Evolutionary conservation across 2,888 invertebrate genomes (phyloP).

Genomic region (Torymus auratus): DNA sequence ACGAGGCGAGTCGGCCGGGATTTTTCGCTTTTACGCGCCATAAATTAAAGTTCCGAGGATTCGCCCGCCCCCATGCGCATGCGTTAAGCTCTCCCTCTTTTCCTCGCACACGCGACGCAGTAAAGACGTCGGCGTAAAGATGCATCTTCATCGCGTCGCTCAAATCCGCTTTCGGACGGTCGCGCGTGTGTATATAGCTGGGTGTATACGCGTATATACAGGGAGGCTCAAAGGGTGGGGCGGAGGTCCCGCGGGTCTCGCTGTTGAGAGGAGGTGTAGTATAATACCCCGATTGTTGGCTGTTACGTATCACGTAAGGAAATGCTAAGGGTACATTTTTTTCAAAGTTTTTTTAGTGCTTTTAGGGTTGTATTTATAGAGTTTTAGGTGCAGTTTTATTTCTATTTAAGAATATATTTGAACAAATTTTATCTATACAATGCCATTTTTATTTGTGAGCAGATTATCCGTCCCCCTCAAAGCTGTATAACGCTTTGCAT

Average conservation of each 20-base stretch:
- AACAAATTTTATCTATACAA: no score
- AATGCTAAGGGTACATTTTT: no score
- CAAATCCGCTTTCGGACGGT: conserved; percentile 38
- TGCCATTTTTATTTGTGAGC: no score
- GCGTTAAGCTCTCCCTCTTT: no score
- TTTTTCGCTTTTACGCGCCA: conserved; percentile 43
- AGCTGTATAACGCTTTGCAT: no score
- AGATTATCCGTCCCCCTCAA: no score
- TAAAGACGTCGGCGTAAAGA: conserved; percentile 30
- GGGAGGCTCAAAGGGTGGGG: not conserved
- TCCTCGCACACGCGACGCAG: not conserved
- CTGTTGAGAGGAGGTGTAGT: not conserved
- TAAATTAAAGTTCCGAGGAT: conserved; percentile 46
- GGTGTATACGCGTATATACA: not conserved
- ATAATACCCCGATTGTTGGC: no score
- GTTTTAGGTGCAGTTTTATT: no score
- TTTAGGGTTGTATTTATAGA: no score
- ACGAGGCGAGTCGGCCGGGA: conserved; percentile 31
- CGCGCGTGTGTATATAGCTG: not conserved
- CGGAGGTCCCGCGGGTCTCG: not conserved
- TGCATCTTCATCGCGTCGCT: conserved; percentile 38
- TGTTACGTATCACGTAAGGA: no score
- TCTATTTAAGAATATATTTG: no score
- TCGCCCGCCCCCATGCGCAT: not conserved
- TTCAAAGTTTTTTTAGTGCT: no score